These are phyloP conservation scores for Ceyx erithaca DNA, from an alignment of 2,797 vertebrate species.

Conservation along the genomic window DNA sequence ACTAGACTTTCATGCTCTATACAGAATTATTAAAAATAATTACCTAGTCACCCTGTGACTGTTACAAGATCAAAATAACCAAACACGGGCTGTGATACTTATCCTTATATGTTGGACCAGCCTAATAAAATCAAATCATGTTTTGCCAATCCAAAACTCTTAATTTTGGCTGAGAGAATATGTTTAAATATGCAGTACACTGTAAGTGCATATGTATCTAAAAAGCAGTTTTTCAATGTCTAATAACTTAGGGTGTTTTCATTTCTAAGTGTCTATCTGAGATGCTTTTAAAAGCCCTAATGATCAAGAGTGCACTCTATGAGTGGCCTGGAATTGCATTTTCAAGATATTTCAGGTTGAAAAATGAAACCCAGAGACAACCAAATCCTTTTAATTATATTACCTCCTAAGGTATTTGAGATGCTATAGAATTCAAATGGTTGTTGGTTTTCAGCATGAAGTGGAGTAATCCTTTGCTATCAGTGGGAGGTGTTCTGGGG, in stretches of 20 bases:
- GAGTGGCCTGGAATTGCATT: neutral
- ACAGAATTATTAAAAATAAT: neutral
- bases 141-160: neutral
- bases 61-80: neutral
- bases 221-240: neutral
- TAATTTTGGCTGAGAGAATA: neutral
- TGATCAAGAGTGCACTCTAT: fast-evolving
- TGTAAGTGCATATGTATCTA: fast-evolving
- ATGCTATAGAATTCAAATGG: neutral
- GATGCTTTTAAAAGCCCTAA: neutral
- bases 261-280: neutral
- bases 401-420: neutral
- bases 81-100: neutral
- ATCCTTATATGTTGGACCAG: neutral
- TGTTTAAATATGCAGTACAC: neutral
- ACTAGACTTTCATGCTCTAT: neutral
- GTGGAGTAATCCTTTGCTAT: neutral
- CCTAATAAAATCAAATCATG: neutral
- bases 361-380: neutral
- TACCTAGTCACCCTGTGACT: neutral
- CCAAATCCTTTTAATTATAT: neutral
- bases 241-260: neutral
- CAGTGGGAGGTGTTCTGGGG: neutral
- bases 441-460: neutral
- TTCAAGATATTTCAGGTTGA: neutral